These are phyloP conservation scores for Spheniscus mendiculus DNA, from an alignment of 2,113 vertebrate genomes.

Conservation along the genomic window DNA sequence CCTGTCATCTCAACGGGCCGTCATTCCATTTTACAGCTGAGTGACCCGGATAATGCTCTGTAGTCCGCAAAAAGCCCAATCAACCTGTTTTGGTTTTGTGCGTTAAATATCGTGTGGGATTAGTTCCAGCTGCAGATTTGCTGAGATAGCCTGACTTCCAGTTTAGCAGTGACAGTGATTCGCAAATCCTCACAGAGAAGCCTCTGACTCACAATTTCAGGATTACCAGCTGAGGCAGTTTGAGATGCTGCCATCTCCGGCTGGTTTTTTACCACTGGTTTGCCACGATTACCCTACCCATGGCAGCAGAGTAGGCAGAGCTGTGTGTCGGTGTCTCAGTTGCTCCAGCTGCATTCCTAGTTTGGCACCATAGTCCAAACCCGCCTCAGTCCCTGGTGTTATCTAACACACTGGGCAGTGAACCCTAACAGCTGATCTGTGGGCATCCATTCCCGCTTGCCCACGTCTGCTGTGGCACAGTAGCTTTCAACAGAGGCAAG, in stretches of 20 bases:
- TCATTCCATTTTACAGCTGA: neutral
- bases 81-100: neutral
- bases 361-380: neutral
- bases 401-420: neutral
- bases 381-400: neutral
- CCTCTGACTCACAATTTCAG: conserved; percentile 1
- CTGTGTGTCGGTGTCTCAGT: neutral
- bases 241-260: conserved; percentile 4
- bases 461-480: neutral
- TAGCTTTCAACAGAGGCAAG: neutral
- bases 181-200: neutral
- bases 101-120: neutral
- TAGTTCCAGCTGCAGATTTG: conserved; percentile 54
- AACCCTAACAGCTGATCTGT: neutral
- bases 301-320: neutral
- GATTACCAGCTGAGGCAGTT: neutral
- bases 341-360: neutral
- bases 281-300: neutral
- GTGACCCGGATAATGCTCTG: neutral
- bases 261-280: neutral
- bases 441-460: neutral
- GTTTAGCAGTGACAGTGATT: conserved; percentile 1
- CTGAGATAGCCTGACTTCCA: conserved; percentile 30
- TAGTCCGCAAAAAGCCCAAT: neutral
- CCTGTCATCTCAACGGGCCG: neutral